A percentile compares a stretch with the other conserved stretches of the same genome.
These are phyloP conservation scores for Aspidapion aeneum DNA, from an alignment of 2,888 invertebrate species.

Conservation along the genomic window DNA sequence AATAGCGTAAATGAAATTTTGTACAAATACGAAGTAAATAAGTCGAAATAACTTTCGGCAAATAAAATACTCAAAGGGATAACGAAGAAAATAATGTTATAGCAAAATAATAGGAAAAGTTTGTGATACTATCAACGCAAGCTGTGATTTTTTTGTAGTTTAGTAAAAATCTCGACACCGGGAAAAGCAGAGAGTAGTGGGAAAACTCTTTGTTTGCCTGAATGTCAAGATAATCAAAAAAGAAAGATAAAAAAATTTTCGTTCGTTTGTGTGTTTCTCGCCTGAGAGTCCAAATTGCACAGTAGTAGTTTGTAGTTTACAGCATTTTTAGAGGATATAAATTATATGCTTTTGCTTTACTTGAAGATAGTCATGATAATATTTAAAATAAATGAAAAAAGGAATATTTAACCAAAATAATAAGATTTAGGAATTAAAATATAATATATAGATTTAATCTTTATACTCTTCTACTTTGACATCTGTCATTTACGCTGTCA, in stretches of 20 bases:
- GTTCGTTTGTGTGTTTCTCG: not conserved
- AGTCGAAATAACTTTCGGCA: not conserved
- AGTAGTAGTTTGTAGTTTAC: not conserved
- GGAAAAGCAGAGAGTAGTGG: slow-evolving; percentile 44
- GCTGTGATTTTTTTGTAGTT: slow-evolving; percentile 40
- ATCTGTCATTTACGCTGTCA: no score
- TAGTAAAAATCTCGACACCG: slow-evolving; percentile 27
- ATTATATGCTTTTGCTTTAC: not conserved
- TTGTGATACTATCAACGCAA: slow-evolving; percentile 49
- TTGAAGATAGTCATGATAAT: no score
- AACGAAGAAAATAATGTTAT: slow-evolving; percentile 41
- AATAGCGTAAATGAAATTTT: no score
- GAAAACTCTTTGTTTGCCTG: slow-evolving; percentile 46
- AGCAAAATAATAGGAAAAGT: slow-evolving; percentile 50
- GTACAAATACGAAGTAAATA: no score
- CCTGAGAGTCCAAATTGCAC: not conserved
- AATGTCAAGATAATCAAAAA: slow-evolving; percentile 23
- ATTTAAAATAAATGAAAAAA: no score
- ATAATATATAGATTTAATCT: no score
- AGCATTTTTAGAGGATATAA: not conserved
- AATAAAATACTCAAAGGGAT: not conserved
- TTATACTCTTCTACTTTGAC: no score
- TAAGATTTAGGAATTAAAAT: no score
- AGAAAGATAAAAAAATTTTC: not conserved
- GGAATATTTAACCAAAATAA: no score